phyloP scores from a whole-genome alignment of 1,140 invertebrate genomes.

The Drosophila biarmipes region DNA sequence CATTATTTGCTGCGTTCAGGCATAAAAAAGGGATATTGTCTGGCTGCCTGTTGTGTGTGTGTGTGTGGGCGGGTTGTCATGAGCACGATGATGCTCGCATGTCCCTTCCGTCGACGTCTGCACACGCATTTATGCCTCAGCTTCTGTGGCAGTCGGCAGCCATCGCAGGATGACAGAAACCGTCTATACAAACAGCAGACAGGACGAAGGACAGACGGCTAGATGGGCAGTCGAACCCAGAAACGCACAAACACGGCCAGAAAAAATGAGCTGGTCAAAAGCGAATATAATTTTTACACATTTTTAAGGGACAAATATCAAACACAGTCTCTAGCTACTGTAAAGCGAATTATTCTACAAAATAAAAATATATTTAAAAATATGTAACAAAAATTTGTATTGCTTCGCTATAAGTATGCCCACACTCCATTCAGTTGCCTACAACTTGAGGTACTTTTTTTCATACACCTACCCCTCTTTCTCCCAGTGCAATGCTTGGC shows the following conservation, averaged over 20 bases:
- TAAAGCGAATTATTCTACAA: too few species aligned
- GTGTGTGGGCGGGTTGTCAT: constrained; percentile 33
- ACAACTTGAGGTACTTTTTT: neutral
- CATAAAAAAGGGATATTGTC: constrained; percentile 79
- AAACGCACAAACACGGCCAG: constrained; percentile 11
- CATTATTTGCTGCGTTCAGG: constrained; percentile 75
- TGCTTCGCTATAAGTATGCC: too few species aligned
- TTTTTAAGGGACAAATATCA: too few species aligned
- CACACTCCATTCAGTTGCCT: too few species aligned
- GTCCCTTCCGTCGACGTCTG: constrained; percentile 38
- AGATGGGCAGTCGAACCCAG: constrained; percentile 6
- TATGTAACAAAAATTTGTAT: neutral
- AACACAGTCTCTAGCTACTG: too few species aligned
- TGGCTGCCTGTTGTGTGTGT: constrained; percentile 27
- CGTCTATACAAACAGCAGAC: constrained; percentile 50
- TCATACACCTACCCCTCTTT: neutral
- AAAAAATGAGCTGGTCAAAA: neutral
- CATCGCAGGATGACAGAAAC: constrained; percentile 48
- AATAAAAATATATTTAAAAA: neutral
- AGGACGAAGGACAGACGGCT: constrained; percentile 5
- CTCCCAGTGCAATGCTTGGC: constrained; percentile 18
- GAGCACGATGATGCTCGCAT: constrained; percentile 43
- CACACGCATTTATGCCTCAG: constrained; percentile 49
- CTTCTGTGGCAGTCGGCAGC: constrained; percentile 43
- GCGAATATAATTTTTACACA: constrained; percentile 1